Conservation (phyloP, 1,140 invertebrate genomes). For the Adoxophyes honmai region DNA sequence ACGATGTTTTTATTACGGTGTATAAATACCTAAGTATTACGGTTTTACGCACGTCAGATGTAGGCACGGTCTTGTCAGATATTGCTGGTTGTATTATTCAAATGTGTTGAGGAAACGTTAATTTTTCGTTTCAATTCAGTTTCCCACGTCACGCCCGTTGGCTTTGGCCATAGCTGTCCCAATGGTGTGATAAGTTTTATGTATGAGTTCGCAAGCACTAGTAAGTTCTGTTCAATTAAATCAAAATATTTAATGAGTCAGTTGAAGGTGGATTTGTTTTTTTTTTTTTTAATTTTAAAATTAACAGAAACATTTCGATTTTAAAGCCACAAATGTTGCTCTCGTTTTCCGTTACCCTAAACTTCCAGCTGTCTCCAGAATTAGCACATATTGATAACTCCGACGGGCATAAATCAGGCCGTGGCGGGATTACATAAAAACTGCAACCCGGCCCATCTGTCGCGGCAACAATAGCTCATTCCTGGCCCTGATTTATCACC, state of each 20-base stretch:
- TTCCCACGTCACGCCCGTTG: constrained; percentile 3
- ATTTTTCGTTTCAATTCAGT: not conserved
- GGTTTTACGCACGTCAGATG: not conserved
- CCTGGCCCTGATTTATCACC: constrained; percentile 11
- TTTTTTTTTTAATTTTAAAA: too few relatives aligned
- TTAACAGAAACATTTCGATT: too few relatives aligned
- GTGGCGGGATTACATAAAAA: constrained; percentile 2
- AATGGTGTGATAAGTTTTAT: too few relatives aligned
- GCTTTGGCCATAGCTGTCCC: not conserved
- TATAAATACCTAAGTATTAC: constrained; percentile 27
- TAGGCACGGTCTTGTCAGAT: not conserved
- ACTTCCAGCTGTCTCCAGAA: not conserved
- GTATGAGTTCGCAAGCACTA: too few relatives aligned
- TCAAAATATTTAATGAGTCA: too few relatives aligned
- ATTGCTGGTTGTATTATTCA: constrained; percentile 1
- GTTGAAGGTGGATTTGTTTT: too few relatives aligned
- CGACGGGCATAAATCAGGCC: not conserved
- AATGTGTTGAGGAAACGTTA: not conserved
- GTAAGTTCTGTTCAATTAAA: too few relatives aligned
- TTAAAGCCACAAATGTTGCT: too few relatives aligned
- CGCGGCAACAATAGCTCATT: constrained; percentile 6
- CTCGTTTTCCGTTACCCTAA: not conserved
- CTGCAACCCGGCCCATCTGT: constrained; percentile 2
- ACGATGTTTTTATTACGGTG: constrained; percentile 25
- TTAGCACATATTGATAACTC: constrained; percentile 8